A percentile compares a stretch with the other conserved stretches of the same genome.
Conservation (phyloP, 2,797 vertebrate genomes). For the Lutjanus campechanus region DNA sequence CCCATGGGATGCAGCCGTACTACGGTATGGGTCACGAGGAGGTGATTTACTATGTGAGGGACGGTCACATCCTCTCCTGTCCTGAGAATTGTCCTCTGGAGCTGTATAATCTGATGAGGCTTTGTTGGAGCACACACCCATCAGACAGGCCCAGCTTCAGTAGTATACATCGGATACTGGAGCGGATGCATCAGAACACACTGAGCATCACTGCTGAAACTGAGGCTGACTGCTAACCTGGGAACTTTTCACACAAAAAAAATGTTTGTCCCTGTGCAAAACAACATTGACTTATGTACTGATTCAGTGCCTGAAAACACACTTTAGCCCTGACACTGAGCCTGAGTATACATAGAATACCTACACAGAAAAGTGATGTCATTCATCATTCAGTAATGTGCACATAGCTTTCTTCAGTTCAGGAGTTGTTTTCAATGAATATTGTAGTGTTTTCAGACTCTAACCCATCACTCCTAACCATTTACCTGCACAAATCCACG, state of each 20-base stretch:
- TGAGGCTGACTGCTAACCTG: slow-evolving; percentile 61
- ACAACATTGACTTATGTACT: neutral
- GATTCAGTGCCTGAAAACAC: slow-evolving; percentile 5
- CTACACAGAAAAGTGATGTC: neutral
- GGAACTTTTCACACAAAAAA: neutral
- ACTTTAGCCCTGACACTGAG: neutral
- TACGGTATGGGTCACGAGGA: slow-evolving; percentile 99
- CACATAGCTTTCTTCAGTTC: slow-evolving; percentile 5
- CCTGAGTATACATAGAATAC: neutral
- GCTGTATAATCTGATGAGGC: slow-evolving; percentile 97
- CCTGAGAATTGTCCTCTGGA: slow-evolving; percentile 94
- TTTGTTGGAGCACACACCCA: slow-evolving; percentile 95
- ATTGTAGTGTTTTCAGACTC: neutral
- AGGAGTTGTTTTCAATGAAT: neutral
- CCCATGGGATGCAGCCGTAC: slow-evolving; percentile 97
- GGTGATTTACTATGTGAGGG: slow-evolving; percentile 97
- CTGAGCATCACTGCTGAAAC: slow-evolving; percentile 62
- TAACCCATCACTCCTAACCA: neutral
- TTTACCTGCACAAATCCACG: neutral
- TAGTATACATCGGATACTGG: slow-evolving; percentile 95
- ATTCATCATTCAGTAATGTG: neutral
- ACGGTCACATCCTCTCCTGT: slow-evolving; percentile 93
- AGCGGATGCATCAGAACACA: slow-evolving; percentile 90
- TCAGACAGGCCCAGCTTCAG: slow-evolving; percentile 93
- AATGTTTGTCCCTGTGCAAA: neutral